Evolutionary conservation across 2,797 vertebrate species (phyloP).

Genomic region (Pyrocephalus nanus): DNA sequence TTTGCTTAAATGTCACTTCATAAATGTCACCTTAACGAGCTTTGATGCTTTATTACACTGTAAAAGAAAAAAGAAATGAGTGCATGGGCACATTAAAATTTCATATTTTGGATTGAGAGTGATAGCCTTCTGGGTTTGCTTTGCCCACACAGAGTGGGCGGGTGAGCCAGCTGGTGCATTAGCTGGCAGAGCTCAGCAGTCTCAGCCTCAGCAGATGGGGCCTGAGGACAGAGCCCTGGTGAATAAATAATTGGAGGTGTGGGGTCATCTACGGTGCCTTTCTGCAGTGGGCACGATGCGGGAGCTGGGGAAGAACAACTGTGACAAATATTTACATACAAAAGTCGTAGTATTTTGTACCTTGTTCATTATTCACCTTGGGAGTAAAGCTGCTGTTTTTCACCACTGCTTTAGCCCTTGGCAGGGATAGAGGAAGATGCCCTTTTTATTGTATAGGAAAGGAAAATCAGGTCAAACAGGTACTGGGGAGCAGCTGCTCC

Average conservation of each 20-base stretch:
- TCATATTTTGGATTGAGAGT: not conserved
- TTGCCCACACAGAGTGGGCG: not conserved
- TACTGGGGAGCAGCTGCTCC: not conserved
- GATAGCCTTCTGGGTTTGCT: not conserved
- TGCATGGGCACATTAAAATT: not conserved
- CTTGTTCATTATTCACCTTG: not conserved
- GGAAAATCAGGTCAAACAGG: not conserved
- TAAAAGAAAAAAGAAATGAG: not conserved
- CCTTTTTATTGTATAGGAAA: not conserved
- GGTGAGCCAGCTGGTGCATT: not conserved
- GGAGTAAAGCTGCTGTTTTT: not conserved
- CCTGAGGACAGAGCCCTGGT: not conserved
- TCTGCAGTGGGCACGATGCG: not conserved
- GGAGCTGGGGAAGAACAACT: not conserved
- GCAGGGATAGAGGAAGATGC: not conserved
- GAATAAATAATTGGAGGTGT: not conserved
- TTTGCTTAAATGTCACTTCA: not conserved
- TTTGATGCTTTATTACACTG: not conserved
- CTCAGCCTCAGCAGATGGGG: not conserved
- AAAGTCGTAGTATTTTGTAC: not conserved
- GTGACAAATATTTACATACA: not conserved
- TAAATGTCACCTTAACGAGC: not conserved
- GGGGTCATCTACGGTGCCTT: not conserved
- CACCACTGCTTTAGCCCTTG: not conserved
- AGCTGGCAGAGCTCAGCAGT: not conserved